These are phyloP conservation scores for Molanna angustata DNA, from an alignment of 2,888 invertebrate genomes.

Conservation along the genomic window DNA sequence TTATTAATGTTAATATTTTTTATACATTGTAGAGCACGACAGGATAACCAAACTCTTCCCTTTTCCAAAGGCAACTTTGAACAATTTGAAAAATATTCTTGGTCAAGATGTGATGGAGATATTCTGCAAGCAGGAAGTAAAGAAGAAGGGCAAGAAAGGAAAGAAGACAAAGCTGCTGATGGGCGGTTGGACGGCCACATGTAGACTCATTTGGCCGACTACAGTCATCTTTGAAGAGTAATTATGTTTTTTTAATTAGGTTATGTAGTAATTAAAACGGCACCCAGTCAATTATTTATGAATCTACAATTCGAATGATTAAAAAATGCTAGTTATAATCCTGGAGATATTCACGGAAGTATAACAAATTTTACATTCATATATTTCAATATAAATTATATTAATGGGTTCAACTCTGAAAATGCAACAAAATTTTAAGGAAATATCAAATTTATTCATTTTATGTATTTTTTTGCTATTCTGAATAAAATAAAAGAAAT, in stretches of 20 bases:
- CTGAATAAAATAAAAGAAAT: no score
- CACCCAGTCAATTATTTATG: no score
- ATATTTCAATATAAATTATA: not conserved
- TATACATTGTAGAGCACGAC: slow-evolving; percentile 38
- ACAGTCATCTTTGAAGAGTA: slow-evolving; percentile 52
- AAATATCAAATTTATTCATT: no score
- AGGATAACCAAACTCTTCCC: slow-evolving; percentile 47
- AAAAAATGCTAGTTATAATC: no score
- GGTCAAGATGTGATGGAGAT: slow-evolving; percentile 47
- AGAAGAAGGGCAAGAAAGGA: slow-evolving; percentile 38
- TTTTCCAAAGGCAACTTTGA: slow-evolving; percentile 48
- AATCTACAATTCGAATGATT: no score
- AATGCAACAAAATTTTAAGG: not conserved
- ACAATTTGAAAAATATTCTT: slow-evolving; percentile 48
- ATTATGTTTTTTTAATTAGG: not conserved
- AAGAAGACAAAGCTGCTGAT: slow-evolving; percentile 35
- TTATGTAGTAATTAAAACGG: no score
- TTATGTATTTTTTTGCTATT: no score
- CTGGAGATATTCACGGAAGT: no score
- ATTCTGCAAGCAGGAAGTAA: slow-evolving; percentile 42
- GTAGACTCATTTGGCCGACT: slow-evolving; percentile 58
- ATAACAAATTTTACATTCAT: not conserved
- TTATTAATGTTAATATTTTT: no score
- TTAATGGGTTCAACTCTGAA: not conserved
- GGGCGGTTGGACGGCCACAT: slow-evolving; percentile 53